Conservation (phyloP, 1,140 invertebrate species). For the Lethocerus indicus region DNA sequence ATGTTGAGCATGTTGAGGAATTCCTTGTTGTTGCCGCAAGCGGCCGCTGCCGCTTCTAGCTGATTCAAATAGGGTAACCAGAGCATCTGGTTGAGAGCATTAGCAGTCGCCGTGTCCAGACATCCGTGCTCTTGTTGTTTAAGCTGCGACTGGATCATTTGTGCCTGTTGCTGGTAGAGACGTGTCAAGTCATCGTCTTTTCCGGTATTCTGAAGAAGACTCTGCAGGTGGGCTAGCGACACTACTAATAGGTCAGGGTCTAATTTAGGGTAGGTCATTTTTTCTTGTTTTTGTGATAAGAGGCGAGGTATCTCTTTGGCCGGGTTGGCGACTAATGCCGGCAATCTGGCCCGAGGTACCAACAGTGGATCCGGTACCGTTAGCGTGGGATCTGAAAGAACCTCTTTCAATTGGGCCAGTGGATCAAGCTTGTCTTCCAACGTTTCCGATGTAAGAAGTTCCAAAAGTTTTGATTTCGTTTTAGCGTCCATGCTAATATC, state of each 20-base stretch:
- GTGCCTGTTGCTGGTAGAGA: conserved; percentile 16
- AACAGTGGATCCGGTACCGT: conserved; percentile 62
- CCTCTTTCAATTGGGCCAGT: conserved; percentile 47
- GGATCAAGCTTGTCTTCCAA: conserved; percentile 35
- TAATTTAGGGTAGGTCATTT: conserved; percentile 47
- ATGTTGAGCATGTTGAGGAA: conserved; percentile 21
- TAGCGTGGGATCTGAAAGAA: conserved; percentile 46
- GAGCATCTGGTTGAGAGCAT: conserved; percentile 47
- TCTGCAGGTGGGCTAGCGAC: conserved; percentile 53
- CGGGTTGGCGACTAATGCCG: conserved; percentile 48
- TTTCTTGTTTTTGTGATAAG: conserved; percentile 45
- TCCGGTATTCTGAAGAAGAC: conserved; percentile 32
- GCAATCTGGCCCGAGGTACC: conserved; percentile 54
- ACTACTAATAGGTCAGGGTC: conserved; percentile 65
- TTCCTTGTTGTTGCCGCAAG: conserved; percentile 23
- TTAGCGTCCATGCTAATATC: conserved; percentile 2
- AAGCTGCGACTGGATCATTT: conserved; percentile 12
- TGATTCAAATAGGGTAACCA: conserved; percentile 51
- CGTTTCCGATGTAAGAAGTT: conserved; percentile 27
- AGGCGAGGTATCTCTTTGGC: conserved; percentile 57
- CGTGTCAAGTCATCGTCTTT: conserved; percentile 18
- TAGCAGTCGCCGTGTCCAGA: conserved; percentile 40
- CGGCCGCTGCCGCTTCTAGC: conserved; percentile 26
- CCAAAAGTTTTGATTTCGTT: conserved; percentile 23
- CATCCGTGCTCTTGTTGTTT: too few species aligned